Evolutionary conservation across 2,888 invertebrate species (phyloP), one percentile per base, ranked within the genome.

Genomic region (Cephus rjabovi): DNA sequence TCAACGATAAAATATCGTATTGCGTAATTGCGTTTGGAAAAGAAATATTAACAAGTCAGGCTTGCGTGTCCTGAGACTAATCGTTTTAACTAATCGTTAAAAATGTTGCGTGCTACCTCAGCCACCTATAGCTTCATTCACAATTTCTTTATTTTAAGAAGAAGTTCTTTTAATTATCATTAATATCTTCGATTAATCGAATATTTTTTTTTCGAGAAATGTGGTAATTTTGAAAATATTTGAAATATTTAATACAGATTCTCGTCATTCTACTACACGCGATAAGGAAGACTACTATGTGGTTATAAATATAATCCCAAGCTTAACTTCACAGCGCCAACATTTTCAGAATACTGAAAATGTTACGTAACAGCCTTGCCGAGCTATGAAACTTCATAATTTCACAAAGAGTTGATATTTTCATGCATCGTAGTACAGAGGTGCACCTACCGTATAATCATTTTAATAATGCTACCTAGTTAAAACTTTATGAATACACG

Each of bases 271-370:
- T 56, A 23, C 23, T 56, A 23, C 2, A 9, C 2, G 9, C 9
- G 6, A 56, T 9, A 56, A 56, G 6, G 23, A 11, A 71, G 4
- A 71, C 12, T 33, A 34, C 71, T 71, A 71, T 74, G 69, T 75
- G n/a, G 74, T 74, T 75, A 69, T 75, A 75, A 77, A 68, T 74
- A 34, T 77, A 75, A 74, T 74, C 35, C 69, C 37, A 31, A 31
- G 23, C 11, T 71, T 71, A 56, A 71, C 71, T 71, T 71, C 12
- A 1, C 30, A 31, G 15, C 31, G 6, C 31, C 71, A 3, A 31
- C 71, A 34, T 71, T 34, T 11, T 56, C 23, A 56, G 23, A 56
- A 56, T 23, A 23, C 56, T 56, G 23, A 23, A 56, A 56, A 56
- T 56, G 56, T 56, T 56, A 56, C 56, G 56, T 56, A 56, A 56